Conservation (phyloP, 2,888 invertebrate genomes). For the Torymus aiolomorphi region DNA sequence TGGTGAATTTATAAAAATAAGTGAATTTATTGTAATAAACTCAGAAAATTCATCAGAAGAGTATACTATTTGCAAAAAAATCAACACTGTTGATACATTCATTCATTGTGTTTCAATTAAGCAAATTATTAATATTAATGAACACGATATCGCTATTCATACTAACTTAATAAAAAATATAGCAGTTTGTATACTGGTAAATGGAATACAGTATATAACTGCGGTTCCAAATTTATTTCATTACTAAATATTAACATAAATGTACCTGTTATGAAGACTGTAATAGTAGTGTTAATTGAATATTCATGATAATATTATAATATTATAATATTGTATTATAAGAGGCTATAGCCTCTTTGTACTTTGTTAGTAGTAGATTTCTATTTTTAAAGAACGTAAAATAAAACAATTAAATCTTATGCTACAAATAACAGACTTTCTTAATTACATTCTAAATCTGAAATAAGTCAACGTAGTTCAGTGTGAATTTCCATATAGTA, state of each 20-base stretch:
- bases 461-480: no score
- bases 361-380: no score
- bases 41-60: background rate
- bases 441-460: no score
- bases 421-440: no score
- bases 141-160: background rate
- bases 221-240: background rate
- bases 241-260: slow-evolving; percentile 2
- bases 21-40: background rate
- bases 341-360: no score
- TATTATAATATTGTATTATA: no score
- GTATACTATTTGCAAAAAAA: slow-evolving; percentile 2
- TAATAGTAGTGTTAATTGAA: no score
- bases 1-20: background rate
- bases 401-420: no score
- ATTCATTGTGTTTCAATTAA: background rate
- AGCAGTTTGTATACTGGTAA: background rate
- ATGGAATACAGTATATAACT: background rate
- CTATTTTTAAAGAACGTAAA: no score
- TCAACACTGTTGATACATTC: background rate
- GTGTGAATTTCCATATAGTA: no score
- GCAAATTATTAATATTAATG: background rate
- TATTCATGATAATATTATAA: no score
- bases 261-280: no score
- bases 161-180: background rate